Percentiles rank a stretch among this genome's conserved stretches.
Evolutionary conservation across 1,140 invertebrate species (phyloP).

Genomic region (Leucophenga varia): DNA sequence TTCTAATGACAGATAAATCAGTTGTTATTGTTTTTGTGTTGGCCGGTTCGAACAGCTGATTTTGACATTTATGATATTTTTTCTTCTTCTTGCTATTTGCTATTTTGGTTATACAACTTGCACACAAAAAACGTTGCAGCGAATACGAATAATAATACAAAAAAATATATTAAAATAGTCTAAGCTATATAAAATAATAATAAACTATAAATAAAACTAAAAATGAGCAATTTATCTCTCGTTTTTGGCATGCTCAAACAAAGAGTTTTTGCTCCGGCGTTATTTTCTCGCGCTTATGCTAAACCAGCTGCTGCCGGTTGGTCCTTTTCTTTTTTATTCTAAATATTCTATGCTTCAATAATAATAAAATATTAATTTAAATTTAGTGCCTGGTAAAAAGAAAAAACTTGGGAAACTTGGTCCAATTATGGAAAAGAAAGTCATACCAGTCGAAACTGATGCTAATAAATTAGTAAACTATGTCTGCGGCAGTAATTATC

Average conservation of each 20-base stretch:
- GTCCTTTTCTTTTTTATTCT: too few species aligned
- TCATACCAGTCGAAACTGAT: conserved; percentile 85
- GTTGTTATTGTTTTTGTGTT: conserved; percentile 13
- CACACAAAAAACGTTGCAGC: too few species aligned
- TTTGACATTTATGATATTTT: conserved; percentile 11
- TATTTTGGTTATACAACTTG: conserved; percentile 21
- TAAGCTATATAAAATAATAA: too few species aligned
- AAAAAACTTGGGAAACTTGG: conserved; percentile 66
- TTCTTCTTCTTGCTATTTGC: too few species aligned
- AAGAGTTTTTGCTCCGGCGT: conserved; percentile 12
- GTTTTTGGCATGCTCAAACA: conserved; percentile 25
- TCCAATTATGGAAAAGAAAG: conserved; percentile 67
- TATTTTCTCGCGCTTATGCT: conserved; percentile 27
- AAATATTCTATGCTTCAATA: conserved; percentile 1
- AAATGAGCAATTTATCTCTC: conserved; percentile 22
- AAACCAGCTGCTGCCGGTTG: conserved; percentile 37
- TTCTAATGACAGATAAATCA: conserved; percentile 24
- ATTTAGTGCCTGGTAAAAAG: conserved; percentile 44
- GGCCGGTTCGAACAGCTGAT: conserved; percentile 24
- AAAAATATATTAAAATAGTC: too few species aligned
- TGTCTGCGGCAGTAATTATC: conserved; percentile 86
- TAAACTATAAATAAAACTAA: conserved; percentile 5
- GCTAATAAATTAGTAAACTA: conserved; percentile 73
- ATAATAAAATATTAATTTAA: background rate
- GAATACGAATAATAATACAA: too few species aligned